phyloP scores from a whole-genome alignment of 2,113 vertebrate species.

The Cathartes aura region DNA sequence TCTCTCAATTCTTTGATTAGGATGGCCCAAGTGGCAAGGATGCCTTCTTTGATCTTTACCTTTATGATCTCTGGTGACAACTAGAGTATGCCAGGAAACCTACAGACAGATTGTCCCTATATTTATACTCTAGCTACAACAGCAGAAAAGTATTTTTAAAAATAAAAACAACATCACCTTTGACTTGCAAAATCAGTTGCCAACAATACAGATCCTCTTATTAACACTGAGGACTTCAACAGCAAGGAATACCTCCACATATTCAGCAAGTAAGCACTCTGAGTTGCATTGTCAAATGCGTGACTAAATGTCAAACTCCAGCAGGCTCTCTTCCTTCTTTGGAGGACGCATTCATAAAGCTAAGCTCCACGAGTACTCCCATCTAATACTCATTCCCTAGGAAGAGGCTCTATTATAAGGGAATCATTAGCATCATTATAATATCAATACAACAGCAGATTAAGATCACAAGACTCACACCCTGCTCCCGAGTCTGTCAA shows the following conservation, averaged over 20 bases:
- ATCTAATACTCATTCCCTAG: neutral
- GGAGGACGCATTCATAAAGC: neutral
- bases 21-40: neutral
- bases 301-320: neutral
- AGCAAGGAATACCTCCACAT: neutral
- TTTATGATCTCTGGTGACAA: neutral
- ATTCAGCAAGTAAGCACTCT: neutral
- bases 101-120: neutral
- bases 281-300: fast-evolving
- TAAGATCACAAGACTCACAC: neutral
- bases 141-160: neutral
- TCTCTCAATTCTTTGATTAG: neutral
- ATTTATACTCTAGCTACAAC: neutral
- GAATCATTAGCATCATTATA: neutral
- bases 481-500: fast-evolving
- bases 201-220: neutral
- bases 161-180: neutral
- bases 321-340: neutral
- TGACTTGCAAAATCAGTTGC: neutral
- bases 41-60: neutral
- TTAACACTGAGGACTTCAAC: neutral
- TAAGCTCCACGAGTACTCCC: neutral
- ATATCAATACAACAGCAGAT: neutral
- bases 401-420: neutral
- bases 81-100: neutral